Evolutionary conservation across 2,888 invertebrate species (phyloP), one percentile per base, ranked within the genome.

Genomic region (Gisinianus flammeolus): DNA sequence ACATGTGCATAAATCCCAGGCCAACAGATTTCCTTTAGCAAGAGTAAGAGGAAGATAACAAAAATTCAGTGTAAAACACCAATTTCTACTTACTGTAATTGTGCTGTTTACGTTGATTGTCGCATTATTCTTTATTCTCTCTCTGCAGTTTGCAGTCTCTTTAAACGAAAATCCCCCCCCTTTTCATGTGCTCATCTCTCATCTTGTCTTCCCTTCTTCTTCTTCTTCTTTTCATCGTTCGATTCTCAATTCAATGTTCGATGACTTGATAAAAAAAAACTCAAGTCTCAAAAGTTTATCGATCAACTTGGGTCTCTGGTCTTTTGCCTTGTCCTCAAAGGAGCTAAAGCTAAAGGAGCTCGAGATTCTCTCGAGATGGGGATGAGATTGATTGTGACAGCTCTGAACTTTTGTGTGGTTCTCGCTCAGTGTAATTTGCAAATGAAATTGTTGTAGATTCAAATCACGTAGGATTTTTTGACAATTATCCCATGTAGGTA

Each of bases 61-160:
- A 26, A 44, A 35, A 69, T 69, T 44, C 44, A 72, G 58, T 72
- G 72, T 72, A 56, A 72, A 30, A 72, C 58, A 72, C 58, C 30
- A 12, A 72, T 72, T 72, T 72, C 72, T 72, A 72, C 58, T 72
- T 58, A 68, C 35, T 68, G n/a, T 68, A 64, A 64, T 64, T 64
- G 64, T 64, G 30, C 64, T 64, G 26, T 64, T 64, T 26, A 64
- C 22, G 58, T n/a, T 58, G 24, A 58, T 22, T 12, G 22, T n/a
- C 58, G 19, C 44, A 44, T 44, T 44, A 44, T n/a, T n/a, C n/a
- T n/a, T n/a, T n/a, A 44, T 44, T 44, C 44, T 44, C 44, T 4
- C 2, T 35, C 19, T 19, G 3, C 44, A 16, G 44, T 44, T 19
- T 44, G 44, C 12, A 16, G 44, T 16, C 44, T 44, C 44, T 12